phyloP scores from a whole-genome alignment of 2,888 invertebrate species.

The Ptilodon capucinus region DNA sequence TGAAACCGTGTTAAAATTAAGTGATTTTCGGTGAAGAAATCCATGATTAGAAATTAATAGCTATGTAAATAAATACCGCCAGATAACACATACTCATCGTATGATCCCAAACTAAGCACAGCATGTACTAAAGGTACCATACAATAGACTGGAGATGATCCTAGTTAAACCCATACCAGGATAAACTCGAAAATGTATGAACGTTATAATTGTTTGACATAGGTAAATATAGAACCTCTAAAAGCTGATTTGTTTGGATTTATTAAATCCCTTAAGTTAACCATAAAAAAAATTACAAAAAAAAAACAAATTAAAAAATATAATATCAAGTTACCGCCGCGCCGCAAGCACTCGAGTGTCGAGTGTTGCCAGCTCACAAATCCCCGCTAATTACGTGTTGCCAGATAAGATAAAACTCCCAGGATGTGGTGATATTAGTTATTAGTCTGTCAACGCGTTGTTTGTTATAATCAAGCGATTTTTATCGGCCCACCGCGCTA shows the following conservation, averaged over 20 bases:
- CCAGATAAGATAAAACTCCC: conserved; percentile 67
- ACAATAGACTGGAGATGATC: too few relatives aligned
- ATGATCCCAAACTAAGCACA: too few relatives aligned
- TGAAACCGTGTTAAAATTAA: not conserved
- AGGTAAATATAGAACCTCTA: too few relatives aligned
- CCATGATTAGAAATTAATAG: not conserved
- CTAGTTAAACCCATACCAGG: too few relatives aligned
- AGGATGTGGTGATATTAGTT: conserved; percentile 40
- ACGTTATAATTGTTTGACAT: too few relatives aligned
- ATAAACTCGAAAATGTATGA: too few relatives aligned
- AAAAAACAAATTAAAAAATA: not conserved
- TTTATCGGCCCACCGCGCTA: conserved; percentile 46
- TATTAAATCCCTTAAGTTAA: too few relatives aligned
- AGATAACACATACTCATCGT: too few relatives aligned
- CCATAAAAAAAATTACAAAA: not conserved
- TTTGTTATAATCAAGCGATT: conserved; percentile 15
- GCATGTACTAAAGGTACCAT: too few relatives aligned
- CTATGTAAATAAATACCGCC: too few relatives aligned
- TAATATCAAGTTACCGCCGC: not conserved
- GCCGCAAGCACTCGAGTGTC: conserved; percentile 31
- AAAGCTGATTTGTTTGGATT: too few relatives aligned
- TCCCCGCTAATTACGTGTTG: conserved; percentile 67
- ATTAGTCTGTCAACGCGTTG: conserved; percentile 43
- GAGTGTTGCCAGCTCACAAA: conserved; percentile 55
- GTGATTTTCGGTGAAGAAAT: not conserved